Conservation (phyloP, 35 echinoderm and acorn worm genomes). For the Heliocidaris tuberculata region DNA sequence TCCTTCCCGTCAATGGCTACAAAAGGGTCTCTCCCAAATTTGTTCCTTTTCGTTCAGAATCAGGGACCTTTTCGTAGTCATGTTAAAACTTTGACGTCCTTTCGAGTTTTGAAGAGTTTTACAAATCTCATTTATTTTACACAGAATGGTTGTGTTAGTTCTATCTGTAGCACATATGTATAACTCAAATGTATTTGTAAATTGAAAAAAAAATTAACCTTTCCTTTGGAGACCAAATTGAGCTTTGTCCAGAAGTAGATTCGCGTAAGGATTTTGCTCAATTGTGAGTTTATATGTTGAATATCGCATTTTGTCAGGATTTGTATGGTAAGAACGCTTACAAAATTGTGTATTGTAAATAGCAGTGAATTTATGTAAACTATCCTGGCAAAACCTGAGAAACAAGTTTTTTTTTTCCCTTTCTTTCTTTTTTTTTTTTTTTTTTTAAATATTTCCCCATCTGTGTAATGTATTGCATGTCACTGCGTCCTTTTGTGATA, state of each 20-base stretch:
- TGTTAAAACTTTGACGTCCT: not conserved
- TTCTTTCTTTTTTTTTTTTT: not conserved
- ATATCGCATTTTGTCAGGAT: not conserved
- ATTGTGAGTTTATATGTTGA: not conserved
- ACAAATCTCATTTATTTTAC: not conserved
- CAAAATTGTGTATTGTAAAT: not conserved
- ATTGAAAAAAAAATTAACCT: not conserved
- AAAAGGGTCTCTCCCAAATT: not conserved
- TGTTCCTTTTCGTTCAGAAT: not conserved
- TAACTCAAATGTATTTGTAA: not conserved
- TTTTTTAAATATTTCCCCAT: not conserved
- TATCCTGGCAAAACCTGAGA: not conserved
- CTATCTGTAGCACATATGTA: not conserved
- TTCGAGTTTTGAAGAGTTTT: not conserved
- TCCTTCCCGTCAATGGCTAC: not conserved
- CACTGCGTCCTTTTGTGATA: slow-evolving; percentile 21
- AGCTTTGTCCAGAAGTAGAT: slow-evolving; percentile 3
- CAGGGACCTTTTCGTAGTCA: not conserved
- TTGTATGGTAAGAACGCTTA: not conserved
- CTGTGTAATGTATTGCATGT: slow-evolving; percentile 17
- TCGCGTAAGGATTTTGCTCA: not conserved
- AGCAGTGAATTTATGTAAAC: not conserved
- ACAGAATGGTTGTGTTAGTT: not conserved
- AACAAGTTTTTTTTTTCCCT: not conserved
- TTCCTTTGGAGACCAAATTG: slow-evolving; percentile 31